Conservation (phyloP, 2,888 invertebrate genomes). For the Acronicta alni region DNA sequence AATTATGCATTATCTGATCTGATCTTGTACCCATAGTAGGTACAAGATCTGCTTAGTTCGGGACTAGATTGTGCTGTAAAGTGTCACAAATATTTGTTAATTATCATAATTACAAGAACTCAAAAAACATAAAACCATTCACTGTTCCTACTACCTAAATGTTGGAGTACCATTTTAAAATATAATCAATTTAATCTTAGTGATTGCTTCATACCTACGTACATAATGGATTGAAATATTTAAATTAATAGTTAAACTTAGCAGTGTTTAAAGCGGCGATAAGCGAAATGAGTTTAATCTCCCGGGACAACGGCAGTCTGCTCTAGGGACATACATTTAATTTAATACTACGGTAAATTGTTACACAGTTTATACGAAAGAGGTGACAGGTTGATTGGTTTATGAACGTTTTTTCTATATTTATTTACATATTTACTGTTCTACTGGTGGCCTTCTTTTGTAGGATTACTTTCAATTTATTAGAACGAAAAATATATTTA, state of each 20-base stretch:
- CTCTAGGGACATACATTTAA: constrained; percentile 74
- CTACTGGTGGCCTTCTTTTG: background rate
- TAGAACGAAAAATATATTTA: too few species aligned
- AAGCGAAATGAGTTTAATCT: constrained; percentile 78
- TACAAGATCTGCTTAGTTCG: too few species aligned
- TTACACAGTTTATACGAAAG: constrained; percentile 31
- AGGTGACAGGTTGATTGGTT: constrained; percentile 21
- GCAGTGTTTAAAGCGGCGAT: constrained; percentile 65
- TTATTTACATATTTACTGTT: background rate
- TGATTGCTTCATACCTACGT: background rate
- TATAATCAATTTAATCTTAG: background rate
- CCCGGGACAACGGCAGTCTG: constrained; percentile 65
- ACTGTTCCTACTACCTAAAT: too few species aligned
- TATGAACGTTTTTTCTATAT: background rate
- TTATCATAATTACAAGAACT: too few species aligned
- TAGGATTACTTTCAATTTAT: too few species aligned
- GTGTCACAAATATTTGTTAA: too few species aligned
- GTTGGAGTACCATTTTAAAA: too few species aligned
- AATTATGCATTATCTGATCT: too few species aligned
- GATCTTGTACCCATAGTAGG: too few species aligned
- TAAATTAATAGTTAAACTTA: constrained; percentile 32
- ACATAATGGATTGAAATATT: constrained; percentile 12
- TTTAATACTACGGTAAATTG: constrained; percentile 63
- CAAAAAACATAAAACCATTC: too few species aligned
- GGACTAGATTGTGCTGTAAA: too few species aligned